Evolutionary conservation across 2,888 invertebrate species (phyloP).

Genomic region (Microctonus brassicae): DNA sequence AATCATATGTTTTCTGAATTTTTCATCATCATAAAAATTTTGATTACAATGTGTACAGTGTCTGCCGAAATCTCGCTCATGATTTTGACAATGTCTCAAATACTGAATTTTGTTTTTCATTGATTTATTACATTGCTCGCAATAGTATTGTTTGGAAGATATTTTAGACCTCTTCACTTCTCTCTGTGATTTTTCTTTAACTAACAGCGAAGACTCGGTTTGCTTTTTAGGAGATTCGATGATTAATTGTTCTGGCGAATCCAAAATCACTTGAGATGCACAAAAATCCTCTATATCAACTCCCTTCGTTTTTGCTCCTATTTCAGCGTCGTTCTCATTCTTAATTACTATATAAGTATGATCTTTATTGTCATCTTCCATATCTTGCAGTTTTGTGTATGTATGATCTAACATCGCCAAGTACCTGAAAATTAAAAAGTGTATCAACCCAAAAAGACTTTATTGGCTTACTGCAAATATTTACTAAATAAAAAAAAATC

Average conservation of each 20-base stretch:
- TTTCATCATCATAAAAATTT: slow-evolving; percentile 71
- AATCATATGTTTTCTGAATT: slow-evolving; percentile 70
- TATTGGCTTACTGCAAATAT: background rate
- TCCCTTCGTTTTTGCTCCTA: background rate
- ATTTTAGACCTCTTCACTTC: slow-evolving; percentile 31
- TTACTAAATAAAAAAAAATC: background rate
- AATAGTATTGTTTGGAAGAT: slow-evolving; percentile 46
- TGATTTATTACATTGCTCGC: slow-evolving; percentile 52
- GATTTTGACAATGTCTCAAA: slow-evolving; percentile 50
- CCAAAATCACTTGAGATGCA: background rate
- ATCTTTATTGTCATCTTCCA: slow-evolving; percentile 23
- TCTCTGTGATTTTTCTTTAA: background rate
- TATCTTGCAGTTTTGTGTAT: slow-evolving; percentile 1
- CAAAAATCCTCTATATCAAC: background rate
- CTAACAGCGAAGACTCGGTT: slow-evolving; percentile 30
- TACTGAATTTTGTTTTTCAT: slow-evolving; percentile 50
- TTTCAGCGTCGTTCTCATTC: slow-evolving; percentile 11
- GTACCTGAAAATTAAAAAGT: slow-evolving; percentile 50
- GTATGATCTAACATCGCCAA: slow-evolving; percentile 26
- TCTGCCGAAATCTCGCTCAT: slow-evolving; percentile 42
- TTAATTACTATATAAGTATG: slow-evolving; percentile 26
- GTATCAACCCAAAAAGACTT: slow-evolving; percentile 36
- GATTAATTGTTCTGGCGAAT: background rate
- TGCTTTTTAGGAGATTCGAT: slow-evolving; percentile 34
- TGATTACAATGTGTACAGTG: slow-evolving; percentile 70